Base-by-base conservation (phyloP, 2,888 invertebrate species). In the Baccha elongata region DNA sequence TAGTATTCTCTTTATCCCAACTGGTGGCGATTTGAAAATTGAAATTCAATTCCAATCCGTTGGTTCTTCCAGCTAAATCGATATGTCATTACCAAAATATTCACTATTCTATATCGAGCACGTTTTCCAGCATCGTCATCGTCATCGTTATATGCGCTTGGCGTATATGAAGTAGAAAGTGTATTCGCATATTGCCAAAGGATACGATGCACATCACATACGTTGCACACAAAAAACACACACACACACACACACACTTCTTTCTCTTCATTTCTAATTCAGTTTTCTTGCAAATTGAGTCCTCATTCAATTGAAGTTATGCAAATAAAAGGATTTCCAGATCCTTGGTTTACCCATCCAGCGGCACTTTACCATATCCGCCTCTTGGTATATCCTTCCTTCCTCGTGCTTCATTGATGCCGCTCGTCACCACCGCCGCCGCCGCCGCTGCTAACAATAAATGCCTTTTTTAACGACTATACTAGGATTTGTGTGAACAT, bases 251-350 rank as follows among this genome's bases (percentile, higher is more conserved):
- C 37, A 46, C 44, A 44, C 11, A 26, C 11, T 15, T 52, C 65
- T 72, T 26, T 64, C 19, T n/a, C n/a, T n/a, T 64, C 60, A 76
- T 71, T 71, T 65, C 11, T 60, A 68, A 72, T 78, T 78, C 72
- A 53, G 62, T 68, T 72, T 78, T 62, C 78, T 68, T 68, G 52
- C 62, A 68, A 83, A 83, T 83, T 55, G 67, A 83, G 72, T 83
- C 62, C 78, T 78, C 72, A 68, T 83, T 68, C 72, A 83, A 78
- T 78, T 64, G 78, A 68, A 67, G 72, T 68, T 78, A 83, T 83
- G 83, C 83, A 83, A 83, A 83, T 83, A 78, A 32, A 37, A 55
- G 58, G 68, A 73, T 76, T 75, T 55, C 58, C 75, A 50, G 40
- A 78, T 83, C 72, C 83, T 71, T 71, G 76, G 76, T 67, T 64